Evolutionary conservation across 2,888 invertebrate species (phyloP), one percentile per base, ranked within the genome.

Genomic region (Drepana falcataria): DNA sequence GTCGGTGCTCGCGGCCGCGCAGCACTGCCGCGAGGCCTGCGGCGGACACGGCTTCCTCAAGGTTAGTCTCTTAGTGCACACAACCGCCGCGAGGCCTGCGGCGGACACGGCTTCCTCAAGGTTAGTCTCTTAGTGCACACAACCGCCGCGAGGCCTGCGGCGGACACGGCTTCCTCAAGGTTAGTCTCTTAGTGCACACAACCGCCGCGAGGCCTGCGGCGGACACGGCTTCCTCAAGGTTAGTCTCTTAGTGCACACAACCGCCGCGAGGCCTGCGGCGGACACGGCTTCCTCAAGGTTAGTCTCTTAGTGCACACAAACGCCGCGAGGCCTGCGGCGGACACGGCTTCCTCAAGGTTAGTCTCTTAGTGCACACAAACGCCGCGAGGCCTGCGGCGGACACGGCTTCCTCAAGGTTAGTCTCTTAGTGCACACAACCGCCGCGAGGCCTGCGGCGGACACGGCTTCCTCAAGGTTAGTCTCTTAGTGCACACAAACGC

Each of bases 251-350:
- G 33, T 3, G 48, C 49, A 9, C 40, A n/a, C n/a, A n/a, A n/a
- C n/a, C n/a, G 95, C 71, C 85, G 97, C 53, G 96, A 97, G 83
- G 96, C 96, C 0, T 97, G 97, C 82, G 97, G 97, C 0, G 97
- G 97, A 5, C 96, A 97, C 79, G 97, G 97, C 0, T 75, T 66
- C 47, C 54, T 78, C 2, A 78, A 75, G 69, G 79, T 76, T n/a
- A 55, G 37, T 4, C 21, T 21, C 21, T 21, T 21, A 4, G 33
- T 3, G 48, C 49, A 9, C 40, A n/a, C n/a, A n/a, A n/a, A n/a
- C n/a, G 95, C 71, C 85, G 97, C 53, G 96, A 97, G 83, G 96
- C 96, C 0, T 97, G 97, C 82, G 97, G 97, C 0, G 97, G 97
- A 5, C 96, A 97, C 79, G 97, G 97, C 0, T 75, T 66, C 47